A percentile compares a stretch with the other conserved stretches of the same genome.
Evolutionary conservation across 2,113 vertebrate genomes (phyloP).

Genomic region (Sitta europaea): DNA sequence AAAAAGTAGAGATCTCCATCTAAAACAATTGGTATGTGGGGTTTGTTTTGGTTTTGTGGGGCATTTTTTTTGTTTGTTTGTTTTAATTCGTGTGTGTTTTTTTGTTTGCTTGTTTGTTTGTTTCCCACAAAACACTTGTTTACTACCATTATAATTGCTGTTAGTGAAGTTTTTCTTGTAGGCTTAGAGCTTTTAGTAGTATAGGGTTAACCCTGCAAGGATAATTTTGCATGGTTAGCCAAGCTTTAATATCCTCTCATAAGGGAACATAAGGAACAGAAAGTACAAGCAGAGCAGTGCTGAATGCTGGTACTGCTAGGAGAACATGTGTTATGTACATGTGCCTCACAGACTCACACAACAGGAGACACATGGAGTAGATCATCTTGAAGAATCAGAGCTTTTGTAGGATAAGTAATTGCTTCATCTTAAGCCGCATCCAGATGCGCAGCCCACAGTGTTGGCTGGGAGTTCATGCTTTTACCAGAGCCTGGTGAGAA

Average conservation of each 20-base stretch:
- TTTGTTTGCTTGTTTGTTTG: neutral
- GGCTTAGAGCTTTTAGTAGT: neutral
- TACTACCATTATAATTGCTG: neutral
- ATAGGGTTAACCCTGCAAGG: neutral
- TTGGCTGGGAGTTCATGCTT: neutral
- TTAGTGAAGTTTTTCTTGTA: neutral
- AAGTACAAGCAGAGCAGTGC: neutral
- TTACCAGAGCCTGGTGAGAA: neutral
- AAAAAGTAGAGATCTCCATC: neutral
- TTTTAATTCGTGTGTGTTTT: neutral
- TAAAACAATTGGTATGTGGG: neutral
- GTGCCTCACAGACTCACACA: neutral
- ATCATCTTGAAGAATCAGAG: neutral
- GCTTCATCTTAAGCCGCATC: neutral
- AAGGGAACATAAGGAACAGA: neutral
- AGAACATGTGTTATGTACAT: neutral
- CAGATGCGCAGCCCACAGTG: neutral
- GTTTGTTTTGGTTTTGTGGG: neutral
- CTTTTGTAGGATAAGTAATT: constrained; percentile 37
- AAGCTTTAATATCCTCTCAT: neutral
- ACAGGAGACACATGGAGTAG: neutral
- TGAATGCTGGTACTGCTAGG: neutral
- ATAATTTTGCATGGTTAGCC: neutral
- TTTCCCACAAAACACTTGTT: neutral
- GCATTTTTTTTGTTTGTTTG: too few species aligned